These are phyloP conservation scores for Notodonta ziczac DNA, from an alignment of 2,888 invertebrate genomes.

Conservation along the genomic window DNA sequence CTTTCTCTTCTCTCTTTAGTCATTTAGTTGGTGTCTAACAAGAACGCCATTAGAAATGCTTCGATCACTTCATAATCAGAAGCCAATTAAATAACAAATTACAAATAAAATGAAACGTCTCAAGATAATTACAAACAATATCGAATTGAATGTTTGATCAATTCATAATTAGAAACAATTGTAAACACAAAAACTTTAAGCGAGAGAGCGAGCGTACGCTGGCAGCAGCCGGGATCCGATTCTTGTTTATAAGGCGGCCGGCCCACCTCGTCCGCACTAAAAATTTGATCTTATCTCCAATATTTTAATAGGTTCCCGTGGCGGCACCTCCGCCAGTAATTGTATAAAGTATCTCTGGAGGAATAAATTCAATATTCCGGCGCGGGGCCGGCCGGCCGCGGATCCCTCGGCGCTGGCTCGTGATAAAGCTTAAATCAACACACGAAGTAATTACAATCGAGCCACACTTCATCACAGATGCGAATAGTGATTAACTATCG, in stretches of 20 bases:
- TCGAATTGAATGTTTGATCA: conserved; percentile 78
- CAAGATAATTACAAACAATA: conserved; percentile 76
- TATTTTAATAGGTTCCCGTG: conserved; percentile 83
- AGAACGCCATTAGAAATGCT: conserved; percentile 46
- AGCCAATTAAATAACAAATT: conserved; percentile 77
- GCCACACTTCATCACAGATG: conserved; percentile 79
- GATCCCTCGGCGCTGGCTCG: conserved; percentile 57
- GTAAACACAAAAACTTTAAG: conserved; percentile 75
- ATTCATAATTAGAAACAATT: conserved; percentile 81
- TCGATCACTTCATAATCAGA: conserved; percentile 66
- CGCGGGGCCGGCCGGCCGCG: conserved; percentile 48
- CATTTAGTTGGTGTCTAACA: conserved; percentile 30
- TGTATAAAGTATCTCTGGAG: conserved; percentile 72
- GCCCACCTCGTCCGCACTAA: conserved; percentile 78
- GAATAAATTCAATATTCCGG: conserved; percentile 76
- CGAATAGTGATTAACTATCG: conserved; percentile 78
- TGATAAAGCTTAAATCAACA: conserved; percentile 83
- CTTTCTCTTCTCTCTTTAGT: conserved; percentile 15
- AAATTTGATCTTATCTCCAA: conserved; percentile 80
- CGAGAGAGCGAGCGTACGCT: conserved; percentile 57
- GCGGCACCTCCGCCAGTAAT: conserved; percentile 79
- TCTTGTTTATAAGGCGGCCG: conserved; percentile 73
- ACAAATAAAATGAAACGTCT: conserved; percentile 72
- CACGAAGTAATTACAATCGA: conserved; percentile 80
- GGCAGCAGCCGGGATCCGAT: conserved; percentile 70